Conservation (phyloP, 2,797 vertebrate genomes). For the Gadopsis marmoratus region DNA sequence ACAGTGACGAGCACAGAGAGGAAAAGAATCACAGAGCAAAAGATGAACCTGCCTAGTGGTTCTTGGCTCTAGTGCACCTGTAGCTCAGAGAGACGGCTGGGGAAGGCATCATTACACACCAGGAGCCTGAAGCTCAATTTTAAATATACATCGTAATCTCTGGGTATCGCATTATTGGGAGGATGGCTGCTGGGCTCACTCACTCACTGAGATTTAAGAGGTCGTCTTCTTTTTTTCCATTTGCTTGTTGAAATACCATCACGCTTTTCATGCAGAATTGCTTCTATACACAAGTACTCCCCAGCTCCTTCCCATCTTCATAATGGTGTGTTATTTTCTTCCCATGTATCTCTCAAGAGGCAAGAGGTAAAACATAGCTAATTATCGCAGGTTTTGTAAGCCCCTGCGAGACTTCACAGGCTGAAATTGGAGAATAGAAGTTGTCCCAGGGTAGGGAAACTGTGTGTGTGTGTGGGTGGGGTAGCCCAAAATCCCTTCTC, state of each 20-base stretch:
- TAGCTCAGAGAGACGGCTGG: slow-evolving; percentile 40
- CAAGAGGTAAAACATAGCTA: slow-evolving; percentile 62
- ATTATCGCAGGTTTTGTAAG: slow-evolving; percentile 74
- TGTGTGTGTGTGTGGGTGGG: slow-evolving; percentile 20
- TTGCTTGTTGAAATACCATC: slow-evolving; percentile 44
- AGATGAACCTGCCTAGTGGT: slow-evolving; percentile 74
- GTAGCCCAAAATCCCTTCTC: slow-evolving; percentile 63
- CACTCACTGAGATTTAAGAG: not conserved
- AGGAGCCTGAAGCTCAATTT: slow-evolving; percentile 23
- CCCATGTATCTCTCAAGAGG: slow-evolving; percentile 56
- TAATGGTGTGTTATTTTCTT: slow-evolving; percentile 43
- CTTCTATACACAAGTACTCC: slow-evolving; percentile 20
- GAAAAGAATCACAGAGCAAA: slow-evolving; percentile 30
- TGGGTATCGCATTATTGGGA: slow-evolving; percentile 34
- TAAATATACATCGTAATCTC: slow-evolving; percentile 40
- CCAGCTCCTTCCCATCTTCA: slow-evolving; percentile 22
- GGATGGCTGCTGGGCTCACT: slow-evolving; percentile 19
- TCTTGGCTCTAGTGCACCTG: slow-evolving; percentile 60
- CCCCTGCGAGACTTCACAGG: slow-evolving; percentile 48
- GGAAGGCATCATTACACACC: slow-evolving; percentile 61
- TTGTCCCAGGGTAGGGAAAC: slow-evolving; percentile 51
- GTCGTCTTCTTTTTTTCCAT: slow-evolving; percentile 6
- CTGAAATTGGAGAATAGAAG: slow-evolving; percentile 67
- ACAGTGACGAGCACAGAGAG: slow-evolving; percentile 29
- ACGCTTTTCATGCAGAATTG: slow-evolving; percentile 18